Conservation (phyloP, 37 sponge, comb jelly and placozoan genomes). For the Bolinopsis microptera region DNA sequence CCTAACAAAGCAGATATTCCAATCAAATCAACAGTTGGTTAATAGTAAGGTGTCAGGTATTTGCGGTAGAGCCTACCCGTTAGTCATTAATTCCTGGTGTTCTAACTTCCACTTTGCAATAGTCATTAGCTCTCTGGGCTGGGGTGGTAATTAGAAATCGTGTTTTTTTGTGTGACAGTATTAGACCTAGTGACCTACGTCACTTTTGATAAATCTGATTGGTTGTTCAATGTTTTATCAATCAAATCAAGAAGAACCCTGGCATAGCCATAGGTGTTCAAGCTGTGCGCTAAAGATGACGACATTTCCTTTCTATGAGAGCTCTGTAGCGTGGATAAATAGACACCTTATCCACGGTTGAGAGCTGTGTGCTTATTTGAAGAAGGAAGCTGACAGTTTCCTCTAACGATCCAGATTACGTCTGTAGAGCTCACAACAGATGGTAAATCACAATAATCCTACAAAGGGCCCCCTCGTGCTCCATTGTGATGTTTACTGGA, state of each 20-base stretch:
- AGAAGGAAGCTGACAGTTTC: neutral
- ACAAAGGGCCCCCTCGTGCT: neutral
- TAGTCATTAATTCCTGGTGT: too few species aligned
- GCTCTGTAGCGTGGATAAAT: neutral
- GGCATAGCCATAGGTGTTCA: neutral
- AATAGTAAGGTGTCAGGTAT: neutral
- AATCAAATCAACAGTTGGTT: neutral
- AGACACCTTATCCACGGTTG: neutral
- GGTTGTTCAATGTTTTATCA: too few species aligned
- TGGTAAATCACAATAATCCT: neutral
- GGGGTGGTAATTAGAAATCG: too few species aligned
- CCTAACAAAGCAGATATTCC: neutral
- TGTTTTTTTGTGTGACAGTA: too few species aligned
- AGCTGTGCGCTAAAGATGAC: neutral
- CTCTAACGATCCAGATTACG: neutral
- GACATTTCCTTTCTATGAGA: neutral
- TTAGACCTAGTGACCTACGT: too few species aligned
- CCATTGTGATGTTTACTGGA: neutral
- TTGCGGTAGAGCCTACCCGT: too few species aligned
- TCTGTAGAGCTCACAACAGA: neutral
- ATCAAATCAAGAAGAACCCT: too few species aligned
- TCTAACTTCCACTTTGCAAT: too few species aligned
- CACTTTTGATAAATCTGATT: too few species aligned
- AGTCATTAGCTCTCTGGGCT: too few species aligned
- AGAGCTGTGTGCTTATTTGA: neutral